Conservation (phyloP, 2,797 vertebrate species). For the Microctenopoma steveboyesi region DNA sequence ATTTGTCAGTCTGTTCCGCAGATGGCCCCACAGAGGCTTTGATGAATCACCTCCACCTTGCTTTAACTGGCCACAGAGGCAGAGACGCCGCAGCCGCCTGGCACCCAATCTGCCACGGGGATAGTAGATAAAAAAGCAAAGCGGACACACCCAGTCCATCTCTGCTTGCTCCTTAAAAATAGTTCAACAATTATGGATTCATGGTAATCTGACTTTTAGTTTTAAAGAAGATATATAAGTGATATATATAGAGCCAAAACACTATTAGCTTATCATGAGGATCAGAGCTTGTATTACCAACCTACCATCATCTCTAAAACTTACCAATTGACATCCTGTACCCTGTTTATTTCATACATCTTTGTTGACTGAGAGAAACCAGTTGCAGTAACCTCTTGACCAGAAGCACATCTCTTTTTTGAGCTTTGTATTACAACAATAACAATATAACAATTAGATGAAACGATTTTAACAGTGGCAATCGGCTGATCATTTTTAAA, state of each 20-base stretch:
- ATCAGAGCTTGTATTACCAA: too few species aligned
- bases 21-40: constrained; percentile 81
- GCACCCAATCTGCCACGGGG: constrained; percentile 45
- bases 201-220: background rate
- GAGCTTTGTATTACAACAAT: too few species aligned
- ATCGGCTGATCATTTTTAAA: too few species aligned
- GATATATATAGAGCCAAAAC: background rate
- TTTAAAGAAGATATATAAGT: too few species aligned
- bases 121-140: constrained; percentile 18
- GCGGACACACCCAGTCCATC: constrained; percentile 7
- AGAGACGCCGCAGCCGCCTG: constrained; percentile 48
- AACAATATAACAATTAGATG: too few species aligned
- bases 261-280: background rate
- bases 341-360: background rate
- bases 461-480: too few species aligned
- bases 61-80: constrained; percentile 74
- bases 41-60: constrained; percentile 83
- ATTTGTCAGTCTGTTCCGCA: constrained; percentile 87
- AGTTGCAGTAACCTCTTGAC: too few species aligned
- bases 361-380: too few species aligned
- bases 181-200: background rate
- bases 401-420: too few species aligned
- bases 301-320: too few species aligned
- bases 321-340: background rate
- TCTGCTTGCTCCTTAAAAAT: constrained; percentile 4